Conservation (phyloP, 2,113 vertebrate genomes). For the Notarius lentiginosus region DNA sequence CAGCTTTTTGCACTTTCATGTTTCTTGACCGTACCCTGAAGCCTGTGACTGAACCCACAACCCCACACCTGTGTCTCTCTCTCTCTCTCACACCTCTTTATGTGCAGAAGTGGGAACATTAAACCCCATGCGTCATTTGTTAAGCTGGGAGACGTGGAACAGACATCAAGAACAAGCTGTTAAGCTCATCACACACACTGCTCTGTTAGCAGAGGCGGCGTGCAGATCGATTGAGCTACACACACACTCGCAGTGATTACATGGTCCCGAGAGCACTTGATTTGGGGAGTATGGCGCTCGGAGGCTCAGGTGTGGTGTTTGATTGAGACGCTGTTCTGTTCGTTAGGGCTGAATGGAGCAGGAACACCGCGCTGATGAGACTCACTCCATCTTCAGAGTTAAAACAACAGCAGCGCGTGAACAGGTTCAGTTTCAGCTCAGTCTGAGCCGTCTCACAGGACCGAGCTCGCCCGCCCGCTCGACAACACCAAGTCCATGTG, state of each 20-base stretch:
- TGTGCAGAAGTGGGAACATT: neutral
- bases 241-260: conserved; percentile 3
- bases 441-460: neutral
- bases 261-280: conserved; percentile 1
- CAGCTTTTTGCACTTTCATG: neutral
- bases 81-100: neutral
- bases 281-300: conserved; percentile 19
- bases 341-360: neutral
- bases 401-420: neutral
- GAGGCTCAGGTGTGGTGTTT: conserved; percentile 17
- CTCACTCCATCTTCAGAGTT: neutral
- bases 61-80: neutral
- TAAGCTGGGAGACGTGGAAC: neutral
- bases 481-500: neutral
- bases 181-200: conserved; percentile 32
- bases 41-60: neutral
- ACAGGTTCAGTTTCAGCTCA: neutral
- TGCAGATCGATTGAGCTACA: conserved; percentile 26
- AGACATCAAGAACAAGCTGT: neutral
- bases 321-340: neutral
- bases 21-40: neutral
- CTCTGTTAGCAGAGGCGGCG: conserved; percentile 21
- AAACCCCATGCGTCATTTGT: neutral
- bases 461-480: neutral
- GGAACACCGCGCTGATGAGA: neutral